phyloP scores from a whole-genome alignment of 2,888 invertebrate species.

The Ophonus ardosiacus region DNA sequence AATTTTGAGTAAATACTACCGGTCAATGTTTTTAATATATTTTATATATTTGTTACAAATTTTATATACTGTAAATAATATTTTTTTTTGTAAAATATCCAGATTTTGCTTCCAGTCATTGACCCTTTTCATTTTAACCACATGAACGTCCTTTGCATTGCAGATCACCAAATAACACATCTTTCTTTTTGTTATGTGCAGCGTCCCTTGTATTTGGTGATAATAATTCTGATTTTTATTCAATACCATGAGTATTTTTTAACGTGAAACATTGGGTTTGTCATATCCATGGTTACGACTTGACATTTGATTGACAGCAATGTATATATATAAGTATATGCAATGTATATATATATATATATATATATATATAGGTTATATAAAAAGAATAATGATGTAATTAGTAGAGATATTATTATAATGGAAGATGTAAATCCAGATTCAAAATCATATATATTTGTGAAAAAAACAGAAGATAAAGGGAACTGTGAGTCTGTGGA shows the following conservation, averaged over 20 bases:
- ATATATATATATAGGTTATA: no score
- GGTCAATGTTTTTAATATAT: neutral
- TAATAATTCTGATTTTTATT: constrained; percentile 63
- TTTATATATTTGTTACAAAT: neutral
- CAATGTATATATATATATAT: no score
- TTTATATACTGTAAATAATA: no score
- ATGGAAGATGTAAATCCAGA: constrained; percentile 62
- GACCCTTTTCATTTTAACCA: constrained; percentile 38
- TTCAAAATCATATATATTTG: no score
- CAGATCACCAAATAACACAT: constrained; percentile 61
- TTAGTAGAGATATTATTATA: constrained; percentile 66
- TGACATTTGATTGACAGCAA: no score
- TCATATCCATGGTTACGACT: no score
- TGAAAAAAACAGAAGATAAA: constrained; percentile 51
- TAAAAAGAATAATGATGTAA: constrained; percentile 65
- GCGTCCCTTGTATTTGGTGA: constrained; percentile 56
- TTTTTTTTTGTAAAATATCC: no score
- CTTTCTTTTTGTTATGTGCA: constrained; percentile 27
- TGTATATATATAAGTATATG: no score
- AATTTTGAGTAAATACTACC: no score
- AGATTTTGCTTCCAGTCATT: constrained; percentile 56
- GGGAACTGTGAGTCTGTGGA: constrained; percentile 35
- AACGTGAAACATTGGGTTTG: no score
- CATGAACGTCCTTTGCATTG: constrained; percentile 24
- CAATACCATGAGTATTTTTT: no score